Base-by-base conservation (phyloP, 2,888 invertebrate genomes). In the Ellobium chinense region DNA sequence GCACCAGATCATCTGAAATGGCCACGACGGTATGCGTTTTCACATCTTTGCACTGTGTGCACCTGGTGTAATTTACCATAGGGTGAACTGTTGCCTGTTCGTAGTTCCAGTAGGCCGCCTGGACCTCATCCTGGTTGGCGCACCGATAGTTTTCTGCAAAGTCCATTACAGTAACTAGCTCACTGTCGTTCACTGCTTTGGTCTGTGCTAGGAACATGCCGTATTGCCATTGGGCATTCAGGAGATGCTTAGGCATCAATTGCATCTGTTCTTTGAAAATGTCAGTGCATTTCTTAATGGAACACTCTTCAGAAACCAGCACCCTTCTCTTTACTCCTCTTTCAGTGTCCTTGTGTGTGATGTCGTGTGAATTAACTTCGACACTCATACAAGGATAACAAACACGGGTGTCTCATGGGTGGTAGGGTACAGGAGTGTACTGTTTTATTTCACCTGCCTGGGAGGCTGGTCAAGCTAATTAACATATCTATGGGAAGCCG, bases 51-150 rank as follows among this genome's bases (percentile, higher is more conserved):
- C 69, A 69, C 4, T 3, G 4, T 3, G 12, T 4, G 24, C 69
- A 39, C 4, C 21, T 39, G 39, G 18, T 14, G 39, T 69, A 69
- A 27, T 34, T 18, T 9, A 69, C 69, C 46, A 39, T 29, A 18
- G 69, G 69, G 39, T 69, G 69, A 14, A 69, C 9, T 9, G 69
- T 69, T 12, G 21, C 37, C 24, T 69, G 69, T 24, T 36, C 5
- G 37, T 69, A 69, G 39, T n/a, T 39, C 69, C 69, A 69, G 46
- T 69, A 34, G 4, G 69, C 69, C 24, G 69, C 27, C 69, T 69
- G 69, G 7, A 69, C 69, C 24, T 69, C 69, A 29, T 69, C 69
- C 27, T 69, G 69, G 24, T 39, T 21, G 14, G 18, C 21, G 5
- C 27, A 37, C 21, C 69, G 27, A 24, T 37, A 69, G 27, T 69